Evolutionary conservation across 1,140 invertebrate species (phyloP).

Genomic region (Bilobella aurantiaca): DNA sequence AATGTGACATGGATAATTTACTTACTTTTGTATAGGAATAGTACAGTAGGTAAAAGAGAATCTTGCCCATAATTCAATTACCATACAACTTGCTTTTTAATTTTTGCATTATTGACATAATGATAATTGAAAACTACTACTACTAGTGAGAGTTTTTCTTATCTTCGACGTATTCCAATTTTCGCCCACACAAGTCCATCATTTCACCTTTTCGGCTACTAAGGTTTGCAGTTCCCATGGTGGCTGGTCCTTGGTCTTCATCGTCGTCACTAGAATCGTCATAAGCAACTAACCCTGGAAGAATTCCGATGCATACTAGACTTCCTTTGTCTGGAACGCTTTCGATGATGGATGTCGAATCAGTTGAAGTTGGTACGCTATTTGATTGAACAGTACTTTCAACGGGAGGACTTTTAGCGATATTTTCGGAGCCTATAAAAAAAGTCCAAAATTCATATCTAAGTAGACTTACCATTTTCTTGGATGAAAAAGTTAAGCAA

Average conservation of each 20-base stretch:
- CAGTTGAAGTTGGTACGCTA: neutral
- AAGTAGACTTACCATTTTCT: too few relatives aligned
- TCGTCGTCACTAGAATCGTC: slow-evolving; percentile 52
- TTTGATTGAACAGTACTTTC: neutral
- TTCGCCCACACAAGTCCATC: slow-evolving; percentile 29
- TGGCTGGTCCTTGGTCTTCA: slow-evolving; percentile 10
- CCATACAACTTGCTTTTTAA: too few relatives aligned
- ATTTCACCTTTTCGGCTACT: neutral
- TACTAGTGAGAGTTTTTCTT: slow-evolving; percentile 10
- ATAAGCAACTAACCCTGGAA: slow-evolving; percentile 64
- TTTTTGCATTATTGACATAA: too few relatives aligned
- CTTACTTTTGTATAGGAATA: too few relatives aligned
- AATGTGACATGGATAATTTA: too few relatives aligned
- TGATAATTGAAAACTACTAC: too few relatives aligned
- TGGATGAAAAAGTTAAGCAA: neutral
- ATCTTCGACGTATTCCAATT: slow-evolving; percentile 15
- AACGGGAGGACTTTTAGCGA: neutral
- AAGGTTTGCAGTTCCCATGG: slow-evolving; percentile 11
- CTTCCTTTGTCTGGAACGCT: slow-evolving; percentile 37
- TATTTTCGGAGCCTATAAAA: neutral
- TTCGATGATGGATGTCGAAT: slow-evolving; percentile 8
- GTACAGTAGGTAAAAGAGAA: too few relatives aligned
- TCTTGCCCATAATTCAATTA: too few relatives aligned
- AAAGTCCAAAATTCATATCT: too few relatives aligned
- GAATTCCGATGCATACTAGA: slow-evolving; percentile 58